Evolutionary conservation across 2,113 vertebrate species (phyloP).

Genomic region (Zosterops japonicus): DNA sequence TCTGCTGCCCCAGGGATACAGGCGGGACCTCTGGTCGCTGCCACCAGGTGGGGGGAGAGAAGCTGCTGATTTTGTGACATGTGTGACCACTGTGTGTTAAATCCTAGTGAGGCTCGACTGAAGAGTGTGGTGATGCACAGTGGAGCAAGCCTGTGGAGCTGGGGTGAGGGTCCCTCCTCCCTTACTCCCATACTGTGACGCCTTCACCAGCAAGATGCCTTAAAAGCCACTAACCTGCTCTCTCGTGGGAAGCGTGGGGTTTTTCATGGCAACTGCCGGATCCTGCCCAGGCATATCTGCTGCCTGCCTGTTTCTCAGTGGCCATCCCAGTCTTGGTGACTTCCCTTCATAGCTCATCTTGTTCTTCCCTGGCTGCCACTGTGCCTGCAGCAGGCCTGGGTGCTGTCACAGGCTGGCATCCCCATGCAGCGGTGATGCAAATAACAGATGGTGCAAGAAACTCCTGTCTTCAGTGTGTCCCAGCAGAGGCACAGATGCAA

Average conservation of each 20-base stretch:
- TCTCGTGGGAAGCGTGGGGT: accelerated
- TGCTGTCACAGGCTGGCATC: background rate
- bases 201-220: background rate
- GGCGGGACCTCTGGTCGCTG: background rate
- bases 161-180: background rate
- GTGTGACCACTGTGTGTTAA: accelerated
- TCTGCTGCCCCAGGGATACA: background rate
- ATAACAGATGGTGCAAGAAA: background rate
- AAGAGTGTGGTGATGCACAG: accelerated
- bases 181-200: accelerated
- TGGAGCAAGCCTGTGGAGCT: background rate
- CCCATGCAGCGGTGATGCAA: background rate
- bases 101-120: no score
- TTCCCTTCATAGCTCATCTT: background rate
- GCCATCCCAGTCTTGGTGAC: background rate
- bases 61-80: background rate
- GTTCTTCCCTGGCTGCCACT: background rate
- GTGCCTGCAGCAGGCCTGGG: background rate
- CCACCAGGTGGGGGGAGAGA: background rate
- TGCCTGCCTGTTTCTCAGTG: background rate
- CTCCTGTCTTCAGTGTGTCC: accelerated
- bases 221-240: background rate
- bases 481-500: background rate
- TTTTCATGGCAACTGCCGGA: background rate
- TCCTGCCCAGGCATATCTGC: background rate